A percentile compares a stretch with the other conserved stretches of the same genome.
Conservation (phyloP, 2,113 vertebrate species). For the Tupaia chinensis region DNA sequence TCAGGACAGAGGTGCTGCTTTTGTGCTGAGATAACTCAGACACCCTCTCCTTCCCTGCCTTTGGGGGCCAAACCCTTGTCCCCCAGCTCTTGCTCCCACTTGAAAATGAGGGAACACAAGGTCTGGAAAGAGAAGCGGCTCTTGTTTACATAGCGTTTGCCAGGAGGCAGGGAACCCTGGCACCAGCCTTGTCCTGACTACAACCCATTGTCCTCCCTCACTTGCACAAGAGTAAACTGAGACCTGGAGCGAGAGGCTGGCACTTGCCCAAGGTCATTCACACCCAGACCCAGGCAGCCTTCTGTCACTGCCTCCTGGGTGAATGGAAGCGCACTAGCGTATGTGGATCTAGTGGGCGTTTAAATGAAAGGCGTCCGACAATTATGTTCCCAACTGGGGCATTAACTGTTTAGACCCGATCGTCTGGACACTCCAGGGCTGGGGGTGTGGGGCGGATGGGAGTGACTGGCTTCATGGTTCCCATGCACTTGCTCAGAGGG, state of each 20-base stretch:
- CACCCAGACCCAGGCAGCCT: neutral
- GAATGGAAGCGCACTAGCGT: neutral
- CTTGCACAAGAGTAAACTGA: neutral
- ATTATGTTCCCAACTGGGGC: neutral
- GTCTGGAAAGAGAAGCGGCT: neutral
- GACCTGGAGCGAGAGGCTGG: neutral
- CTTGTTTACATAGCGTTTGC: neutral
- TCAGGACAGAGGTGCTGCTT: neutral
- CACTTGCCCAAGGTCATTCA: neutral
- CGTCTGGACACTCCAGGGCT: neutral
- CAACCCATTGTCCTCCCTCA: neutral
- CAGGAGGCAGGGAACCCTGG: neutral
- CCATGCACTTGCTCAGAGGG: neutral
- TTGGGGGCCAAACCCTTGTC: neutral
- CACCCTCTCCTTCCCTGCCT: neutral
- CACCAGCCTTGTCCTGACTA: neutral
- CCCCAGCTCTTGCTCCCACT: neutral
- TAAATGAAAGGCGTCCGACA: constrained; percentile 29
- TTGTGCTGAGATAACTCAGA: neutral
- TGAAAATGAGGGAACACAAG: neutral
- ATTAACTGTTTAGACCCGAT: constrained; percentile 46
- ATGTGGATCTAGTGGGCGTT: neutral
- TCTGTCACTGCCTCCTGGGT: neutral
- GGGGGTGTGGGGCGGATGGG: neutral
- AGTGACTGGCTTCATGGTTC: neutral